Evolutionary conservation across 2,797 vertebrate species (phyloP).

Genomic region (Astyanax mexicanus): DNA sequence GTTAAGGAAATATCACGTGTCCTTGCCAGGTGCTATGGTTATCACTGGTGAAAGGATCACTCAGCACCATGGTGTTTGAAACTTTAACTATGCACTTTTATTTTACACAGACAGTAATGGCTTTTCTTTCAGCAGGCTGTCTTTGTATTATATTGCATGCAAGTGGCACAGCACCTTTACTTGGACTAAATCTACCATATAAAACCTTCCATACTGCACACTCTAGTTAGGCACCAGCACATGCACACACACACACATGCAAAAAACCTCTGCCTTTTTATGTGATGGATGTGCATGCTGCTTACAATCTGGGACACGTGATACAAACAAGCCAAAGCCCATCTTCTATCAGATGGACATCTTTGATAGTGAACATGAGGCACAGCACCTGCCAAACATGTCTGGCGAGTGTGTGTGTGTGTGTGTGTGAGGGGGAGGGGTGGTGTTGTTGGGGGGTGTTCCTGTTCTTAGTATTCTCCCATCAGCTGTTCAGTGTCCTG

Average conservation of each 20-base stretch:
- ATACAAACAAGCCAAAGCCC: background rate
- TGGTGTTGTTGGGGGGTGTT: too few species aligned
- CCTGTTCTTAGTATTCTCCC: background rate
- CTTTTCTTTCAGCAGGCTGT: background rate
- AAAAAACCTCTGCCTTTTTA: background rate
- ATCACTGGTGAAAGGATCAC: conserved; percentile 3
- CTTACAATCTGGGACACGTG: conserved; percentile 11
- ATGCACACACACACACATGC: background rate
- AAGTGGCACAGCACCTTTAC: background rate
- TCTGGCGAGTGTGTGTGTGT: too few species aligned
- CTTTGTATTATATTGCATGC: background rate
- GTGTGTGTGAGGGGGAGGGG: too few species aligned
- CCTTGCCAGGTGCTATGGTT: background rate
- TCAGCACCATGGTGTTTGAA: conserved; percentile 6
- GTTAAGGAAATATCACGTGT: background rate
- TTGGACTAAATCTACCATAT: background rate
- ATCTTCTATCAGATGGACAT: background rate
- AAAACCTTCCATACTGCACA: background rate
- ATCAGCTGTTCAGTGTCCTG: background rate
- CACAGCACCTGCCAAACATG: background rate
- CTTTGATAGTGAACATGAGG: background rate
- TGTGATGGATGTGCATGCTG: background rate
- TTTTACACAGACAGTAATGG: background rate
- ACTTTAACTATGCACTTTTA: background rate
- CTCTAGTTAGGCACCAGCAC: background rate